Evolutionary conservation across 2,113 vertebrate genomes (phyloP), one percentile per base, ranked within the genome.

Genomic region (Carassius gibelio): DNA sequence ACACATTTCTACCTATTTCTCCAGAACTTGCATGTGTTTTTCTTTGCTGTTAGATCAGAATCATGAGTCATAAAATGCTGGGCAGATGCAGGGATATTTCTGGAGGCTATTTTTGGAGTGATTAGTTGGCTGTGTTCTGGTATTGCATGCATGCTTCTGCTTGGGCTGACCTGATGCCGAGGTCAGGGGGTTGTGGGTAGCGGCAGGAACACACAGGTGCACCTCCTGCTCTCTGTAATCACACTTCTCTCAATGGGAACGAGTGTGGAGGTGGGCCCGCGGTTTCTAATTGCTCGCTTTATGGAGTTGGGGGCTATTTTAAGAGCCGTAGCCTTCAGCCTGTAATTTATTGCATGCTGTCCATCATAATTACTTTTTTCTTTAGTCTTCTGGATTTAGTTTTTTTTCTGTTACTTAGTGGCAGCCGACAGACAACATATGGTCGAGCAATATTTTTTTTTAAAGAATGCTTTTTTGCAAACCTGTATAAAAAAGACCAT

Each of bases 261-360:
- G 86, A 83, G 81, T 87, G 92, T 88, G 86, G 87, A 91, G 90
- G 90, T 90, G 90, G 90, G 85, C 87, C 82, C 88, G 87, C 81
- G 82, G 85, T 90, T 81, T 83, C 90, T 94, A 93, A 92, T 92
- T 94, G 92, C 91, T 90, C 90, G 87, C 78, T 79, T 83, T 90
- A 91, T 77, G 62, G 86, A 90, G 90, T 85, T 87, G 68, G 85
- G 84, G 89, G 89, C 89, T 91, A 90, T 91, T 93, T 93, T 87
- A 87, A 92, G 90, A 90, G 87, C 79, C 6, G 50, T 48, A 91
- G 88, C 91, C 91, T 89, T 91, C 90, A 90, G 88, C 82, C 11
- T 88, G 87, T 86, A 89, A 85, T 91, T 92, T 92, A 92, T 93
- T 90, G 90, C 88, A 88, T 87, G 89, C 90, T 91, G 92, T 89